phyloP scores from a whole-genome alignment of 2,113 vertebrate species.

The Oreotrochilus melanogaster region DNA sequence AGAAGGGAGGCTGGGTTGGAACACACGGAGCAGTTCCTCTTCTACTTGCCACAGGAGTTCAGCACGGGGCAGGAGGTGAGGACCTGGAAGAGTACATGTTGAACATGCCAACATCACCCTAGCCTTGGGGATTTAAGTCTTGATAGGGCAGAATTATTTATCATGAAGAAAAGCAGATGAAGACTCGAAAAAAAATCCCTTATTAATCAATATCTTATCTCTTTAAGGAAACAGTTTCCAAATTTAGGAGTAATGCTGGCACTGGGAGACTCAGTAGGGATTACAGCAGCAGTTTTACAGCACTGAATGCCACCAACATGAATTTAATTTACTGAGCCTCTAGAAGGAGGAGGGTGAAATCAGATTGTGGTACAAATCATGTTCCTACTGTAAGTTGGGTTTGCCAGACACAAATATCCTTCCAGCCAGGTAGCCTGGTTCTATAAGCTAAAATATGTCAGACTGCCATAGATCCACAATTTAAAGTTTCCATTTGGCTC shows the following conservation, averaged over 20 bases:
- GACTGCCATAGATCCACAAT: background rate
- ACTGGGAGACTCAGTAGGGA: conserved; percentile 12
- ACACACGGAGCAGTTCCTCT: background rate
- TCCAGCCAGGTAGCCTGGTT: conserved; percentile 22
- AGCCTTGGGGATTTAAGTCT: background rate
- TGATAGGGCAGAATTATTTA: background rate
- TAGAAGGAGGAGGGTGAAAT: conserved; percentile 23
- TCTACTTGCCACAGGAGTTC: background rate
- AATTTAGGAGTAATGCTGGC: conserved; percentile 42
- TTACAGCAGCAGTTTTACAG: conserved; percentile 33
- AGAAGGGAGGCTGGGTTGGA: background rate
- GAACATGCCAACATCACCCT: background rate
- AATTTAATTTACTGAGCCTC: conserved; percentile 51
- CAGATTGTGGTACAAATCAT: conserved; percentile 45
- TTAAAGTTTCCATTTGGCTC: conserved; percentile 62
- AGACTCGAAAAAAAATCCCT: background rate
- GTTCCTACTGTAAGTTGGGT: conserved; percentile 34
- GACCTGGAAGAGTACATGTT: background rate
- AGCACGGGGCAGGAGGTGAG: background rate
- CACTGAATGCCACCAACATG: background rate
- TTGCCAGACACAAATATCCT: conserved; percentile 42
- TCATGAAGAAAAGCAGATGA: conserved; percentile 20
- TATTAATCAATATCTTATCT: conserved; percentile 53
- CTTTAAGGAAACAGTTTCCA: conserved; percentile 51
- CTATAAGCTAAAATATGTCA: conserved; percentile 32